Percentiles rank a stretch among this genome's conserved stretches.
phyloP scores from a whole-genome alignment of 2,888 invertebrate species.

The Thymelicus sylvestris region DNA sequence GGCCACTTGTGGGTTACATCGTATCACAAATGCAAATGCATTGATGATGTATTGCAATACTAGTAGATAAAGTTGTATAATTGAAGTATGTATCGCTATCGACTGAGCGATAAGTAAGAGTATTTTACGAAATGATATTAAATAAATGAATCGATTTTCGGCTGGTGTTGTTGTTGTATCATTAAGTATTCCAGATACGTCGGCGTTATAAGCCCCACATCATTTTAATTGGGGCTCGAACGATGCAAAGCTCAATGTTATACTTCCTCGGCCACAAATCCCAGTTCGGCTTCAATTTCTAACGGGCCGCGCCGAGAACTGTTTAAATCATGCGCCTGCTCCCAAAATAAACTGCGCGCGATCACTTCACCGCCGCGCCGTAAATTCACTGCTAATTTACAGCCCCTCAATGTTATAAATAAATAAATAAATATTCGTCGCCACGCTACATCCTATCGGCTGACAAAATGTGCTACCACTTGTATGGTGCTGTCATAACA shows the following conservation, averaged over 20 bases:
- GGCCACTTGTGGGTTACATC: conserved; percentile 23
- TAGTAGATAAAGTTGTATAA: conserved; percentile 20
- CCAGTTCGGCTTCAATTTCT: conserved; percentile 63
- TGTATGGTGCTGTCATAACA: conserved; percentile 79
- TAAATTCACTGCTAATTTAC: conserved; percentile 84
- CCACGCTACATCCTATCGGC: conserved; percentile 62
- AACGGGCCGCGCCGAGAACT: conserved; percentile 61
- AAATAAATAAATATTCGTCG: conserved; percentile 82
- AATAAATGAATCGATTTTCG: conserved; percentile 8
- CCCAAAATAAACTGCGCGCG: conserved; percentile 78
- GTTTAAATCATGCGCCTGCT: conserved; percentile 77
- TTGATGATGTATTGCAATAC: conserved; percentile 32
- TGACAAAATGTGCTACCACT: conserved; percentile 77
- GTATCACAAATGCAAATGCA: conserved; percentile 28
- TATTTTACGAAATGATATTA: conserved; percentile 15
- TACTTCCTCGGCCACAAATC: conserved; percentile 58
- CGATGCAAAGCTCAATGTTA: conserved; percentile 52
- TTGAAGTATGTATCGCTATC: conserved; percentile 12
- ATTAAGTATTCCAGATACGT: background rate
- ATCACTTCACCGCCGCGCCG: conserved; percentile 73
- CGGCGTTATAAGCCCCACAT: conserved; percentile 33
- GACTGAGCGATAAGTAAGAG: conserved; percentile 8
- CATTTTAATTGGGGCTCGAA: conserved; percentile 58
- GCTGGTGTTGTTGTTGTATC: background rate
- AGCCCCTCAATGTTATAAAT: conserved; percentile 81